A percentile compares a stretch with the other conserved stretches of the same genome.
phyloP scores from a whole-genome alignment of 2,888 invertebrate species.

The Laothoe populi region DNA sequence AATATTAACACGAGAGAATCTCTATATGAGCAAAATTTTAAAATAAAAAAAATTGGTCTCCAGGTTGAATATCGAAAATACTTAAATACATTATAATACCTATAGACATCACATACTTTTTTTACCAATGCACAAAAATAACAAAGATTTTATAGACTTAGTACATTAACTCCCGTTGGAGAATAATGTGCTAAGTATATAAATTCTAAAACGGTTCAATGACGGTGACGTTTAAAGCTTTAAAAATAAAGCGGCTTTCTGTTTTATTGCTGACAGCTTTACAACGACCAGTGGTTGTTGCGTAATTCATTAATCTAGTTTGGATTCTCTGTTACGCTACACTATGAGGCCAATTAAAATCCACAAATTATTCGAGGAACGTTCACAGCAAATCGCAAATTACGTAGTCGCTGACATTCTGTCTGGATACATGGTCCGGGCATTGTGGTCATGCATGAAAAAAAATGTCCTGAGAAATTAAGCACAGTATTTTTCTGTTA shows the following conservation, averaged over 20 bases:
- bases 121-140: slow-evolving; percentile 26
- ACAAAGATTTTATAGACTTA: too few species aligned
- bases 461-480: not conserved
- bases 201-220: slow-evolving; percentile 50
- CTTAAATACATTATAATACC: not conserved
- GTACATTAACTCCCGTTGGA: slow-evolving; percentile 30
- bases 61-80: not conserved
- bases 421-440: slow-evolving; percentile 1
- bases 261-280: slow-evolving; percentile 31
- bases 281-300: not conserved
- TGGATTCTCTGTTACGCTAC: not conserved
- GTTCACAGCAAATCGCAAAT: not conserved
- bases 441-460: too few species aligned
- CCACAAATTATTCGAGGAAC: not conserved
- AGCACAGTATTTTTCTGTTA: not conserved
- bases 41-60: not conserved
- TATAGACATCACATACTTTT: not conserved
- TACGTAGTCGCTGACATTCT: slow-evolving; percentile 1
- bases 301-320: not conserved
- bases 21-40: not conserved
- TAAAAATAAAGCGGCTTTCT: slow-evolving; percentile 54
- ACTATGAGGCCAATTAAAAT: slow-evolving; percentile 2
- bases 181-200: slow-evolving; percentile 38
- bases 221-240: slow-evolving; percentile 49
- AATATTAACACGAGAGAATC: not conserved